phyloP scores from a whole-genome alignment of 2,113 vertebrate species.

The Neogobius melanostomus region DNA sequence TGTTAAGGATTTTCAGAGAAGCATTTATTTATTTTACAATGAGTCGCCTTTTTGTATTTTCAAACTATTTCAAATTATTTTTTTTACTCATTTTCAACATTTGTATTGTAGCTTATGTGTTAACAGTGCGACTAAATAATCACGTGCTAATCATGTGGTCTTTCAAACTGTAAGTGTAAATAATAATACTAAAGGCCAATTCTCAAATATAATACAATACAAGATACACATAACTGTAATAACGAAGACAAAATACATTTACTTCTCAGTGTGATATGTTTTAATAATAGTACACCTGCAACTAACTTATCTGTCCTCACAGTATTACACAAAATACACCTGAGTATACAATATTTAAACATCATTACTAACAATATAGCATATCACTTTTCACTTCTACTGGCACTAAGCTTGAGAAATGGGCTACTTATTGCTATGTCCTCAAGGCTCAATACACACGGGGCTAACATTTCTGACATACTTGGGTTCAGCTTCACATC shows the following conservation, averaged over 20 bases:
- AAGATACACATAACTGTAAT: too few relatives aligned
- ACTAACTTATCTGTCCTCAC: neutral
- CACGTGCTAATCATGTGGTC: too few relatives aligned
- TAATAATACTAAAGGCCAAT: too few relatives aligned
- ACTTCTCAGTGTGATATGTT: neutral
- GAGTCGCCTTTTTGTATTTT: too few relatives aligned
- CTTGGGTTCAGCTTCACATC: constrained; percentile 3
- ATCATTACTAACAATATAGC: neutral
- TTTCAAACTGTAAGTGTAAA: too few relatives aligned
- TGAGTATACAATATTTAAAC: neutral
- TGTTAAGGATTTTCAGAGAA: too few relatives aligned
- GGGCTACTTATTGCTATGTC: constrained; percentile 22
- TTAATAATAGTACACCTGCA: neutral
- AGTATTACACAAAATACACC: neutral
- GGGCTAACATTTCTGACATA: neutral
- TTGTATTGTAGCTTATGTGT: too few relatives aligned
- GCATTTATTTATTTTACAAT: too few relatives aligned
- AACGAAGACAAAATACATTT: neutral
- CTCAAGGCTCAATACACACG: constrained; percentile 10
- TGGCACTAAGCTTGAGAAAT: neutral
- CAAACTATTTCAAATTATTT: too few relatives aligned
- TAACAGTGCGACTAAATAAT: too few relatives aligned
- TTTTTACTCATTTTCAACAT: too few relatives aligned
- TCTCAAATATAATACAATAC: too few relatives aligned
- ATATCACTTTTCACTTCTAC: neutral